phyloP scores from a whole-genome alignment of 2,797 vertebrate genomes.

The Bufotes viridis region DNA sequence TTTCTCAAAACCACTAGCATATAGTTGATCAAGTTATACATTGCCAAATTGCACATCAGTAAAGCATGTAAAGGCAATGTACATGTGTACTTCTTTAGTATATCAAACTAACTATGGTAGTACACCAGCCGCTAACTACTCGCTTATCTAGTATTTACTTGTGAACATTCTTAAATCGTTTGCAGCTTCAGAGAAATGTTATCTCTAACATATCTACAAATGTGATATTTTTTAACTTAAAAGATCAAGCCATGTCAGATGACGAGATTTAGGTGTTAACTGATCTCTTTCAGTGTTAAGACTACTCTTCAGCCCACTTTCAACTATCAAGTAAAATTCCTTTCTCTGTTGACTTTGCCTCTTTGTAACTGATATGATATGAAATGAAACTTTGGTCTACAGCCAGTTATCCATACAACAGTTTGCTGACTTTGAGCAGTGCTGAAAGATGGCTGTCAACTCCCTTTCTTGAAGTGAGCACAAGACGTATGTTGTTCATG shows the following conservation, averaged over 20 bases:
- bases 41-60: too few species aligned
- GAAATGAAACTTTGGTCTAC: slow-evolving; percentile 8
- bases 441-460: slow-evolving; percentile 44
- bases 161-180: not conserved
- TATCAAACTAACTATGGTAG: too few species aligned
- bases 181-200: not conserved
- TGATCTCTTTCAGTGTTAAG: not conserved
- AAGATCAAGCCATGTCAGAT: not conserved
- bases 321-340: not conserved
- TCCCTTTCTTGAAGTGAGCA: slow-evolving; percentile 13
- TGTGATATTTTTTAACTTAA: not conserved
- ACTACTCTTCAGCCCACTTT: slow-evolving; percentile 9
- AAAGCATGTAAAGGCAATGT: too few species aligned
- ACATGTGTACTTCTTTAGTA: too few species aligned
- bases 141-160: not conserved
- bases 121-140: not conserved
- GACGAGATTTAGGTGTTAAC: not conserved
- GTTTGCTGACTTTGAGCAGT: slow-evolving; percentile 5
- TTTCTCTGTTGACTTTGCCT: slow-evolving; percentile 18
- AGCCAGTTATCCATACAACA: slow-evolving; percentile 20
- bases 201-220: not conserved
- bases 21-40: too few species aligned
- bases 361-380: slow-evolving; percentile 28
- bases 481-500: slow-evolving; percentile 15
- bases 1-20: too few species aligned